Base-by-base conservation (phyloP, 1,140 invertebrate species). In the Scaptomyza montana region DNA sequence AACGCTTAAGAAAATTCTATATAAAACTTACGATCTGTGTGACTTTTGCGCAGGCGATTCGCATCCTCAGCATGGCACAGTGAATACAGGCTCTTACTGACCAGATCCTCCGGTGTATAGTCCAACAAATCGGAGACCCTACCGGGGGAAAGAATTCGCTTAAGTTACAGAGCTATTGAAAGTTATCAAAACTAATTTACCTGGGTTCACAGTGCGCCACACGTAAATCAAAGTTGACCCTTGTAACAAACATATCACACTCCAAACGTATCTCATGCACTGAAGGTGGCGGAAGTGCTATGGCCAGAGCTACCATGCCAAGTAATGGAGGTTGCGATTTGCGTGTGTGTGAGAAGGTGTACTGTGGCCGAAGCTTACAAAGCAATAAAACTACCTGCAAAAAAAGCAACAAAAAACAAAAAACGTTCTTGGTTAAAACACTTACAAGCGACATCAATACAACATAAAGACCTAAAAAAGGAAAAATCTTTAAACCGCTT, bases 181-280 rank as follows among this genome's bases (percentile, higher is more conserved):
- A 19, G 1, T 0, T 1, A 1, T n/a, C 2, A 16, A 3, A 43
- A n/a, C 0, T 0, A 51, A 92, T 93, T 94, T 93, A 98, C 98
- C 96, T 97, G 78, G 98, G 98, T 92, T 99, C 98, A 92, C 98
- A 99, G 92, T 99, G 98, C 53, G 97, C 96, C 94, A 99, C 97
- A 93, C 96, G 95, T 92, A 99, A 98, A 92, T 99, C 97, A 79
- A 99, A 98, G 90, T 96, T 98, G 72, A 99, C 96, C 80, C 98
- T 95, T 45, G 97, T 99, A 76, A 99, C 98, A 92, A 99, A 99
- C 96, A 98, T 98, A 90, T 99, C 98, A 28, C 96, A 95, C 92
- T 99, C 98, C 61, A 99, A 94, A 59, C 98, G 94, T 59, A 99
- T 98, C 93, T 99, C 98, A 90, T 99, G 98, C 49, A 99, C 97